Evolutionary conservation across 1,140 invertebrate species (phyloP).

Genomic region (Paraescarpia echinospica): DNA sequence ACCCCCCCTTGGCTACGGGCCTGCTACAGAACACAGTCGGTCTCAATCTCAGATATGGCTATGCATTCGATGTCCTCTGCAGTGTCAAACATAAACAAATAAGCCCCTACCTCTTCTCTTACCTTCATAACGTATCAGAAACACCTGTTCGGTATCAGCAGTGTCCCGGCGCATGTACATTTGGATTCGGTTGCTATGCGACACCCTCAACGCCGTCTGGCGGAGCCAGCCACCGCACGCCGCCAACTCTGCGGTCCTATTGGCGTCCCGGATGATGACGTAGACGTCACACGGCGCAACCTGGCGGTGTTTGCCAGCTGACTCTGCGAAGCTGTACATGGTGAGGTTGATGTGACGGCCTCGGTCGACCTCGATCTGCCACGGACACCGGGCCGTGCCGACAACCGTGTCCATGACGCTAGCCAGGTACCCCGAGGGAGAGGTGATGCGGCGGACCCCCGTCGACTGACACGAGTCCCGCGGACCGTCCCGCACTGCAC

Average conservation of each 20-base stretch:
- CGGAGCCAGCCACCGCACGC: neutral
- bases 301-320: neutral
- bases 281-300: neutral
- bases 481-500: neutral
- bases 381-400: slow-evolving; percentile 19
- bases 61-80: neutral
- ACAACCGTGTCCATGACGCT: neutral
- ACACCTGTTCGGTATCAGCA: neutral
- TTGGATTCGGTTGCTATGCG: neutral
- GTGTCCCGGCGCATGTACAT: neutral
- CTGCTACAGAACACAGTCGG: no score
- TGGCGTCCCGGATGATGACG: slow-evolving; percentile 2
- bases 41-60: neutral
- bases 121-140: neutral
- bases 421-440: slow-evolving; percentile 5
- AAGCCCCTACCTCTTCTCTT: neutral
- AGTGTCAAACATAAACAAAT: neutral
- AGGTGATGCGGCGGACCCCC: neutral
- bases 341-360: slow-evolving; percentile 23
- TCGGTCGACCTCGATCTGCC: slow-evolving; percentile 9
- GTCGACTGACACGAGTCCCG: neutral
- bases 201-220: neutral
- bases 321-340: slow-evolving; percentile 19
- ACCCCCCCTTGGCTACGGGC: no score
- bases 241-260: neutral